These are phyloP conservation scores for Sericinus montela DNA, from an alignment of 2,888 invertebrate species.

Conservation along the genomic window DNA sequence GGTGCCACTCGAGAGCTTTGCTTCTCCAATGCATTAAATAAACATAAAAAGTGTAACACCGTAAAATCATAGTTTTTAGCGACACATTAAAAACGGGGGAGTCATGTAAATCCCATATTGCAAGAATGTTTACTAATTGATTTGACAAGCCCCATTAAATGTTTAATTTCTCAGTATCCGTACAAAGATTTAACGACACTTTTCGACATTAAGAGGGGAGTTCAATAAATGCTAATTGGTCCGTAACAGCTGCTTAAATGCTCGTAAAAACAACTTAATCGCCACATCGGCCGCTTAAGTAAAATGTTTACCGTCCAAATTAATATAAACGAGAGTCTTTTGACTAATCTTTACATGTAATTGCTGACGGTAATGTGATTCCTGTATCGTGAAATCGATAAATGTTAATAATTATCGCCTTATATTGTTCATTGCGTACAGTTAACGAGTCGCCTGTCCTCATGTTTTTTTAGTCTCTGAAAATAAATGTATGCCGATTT, in stretches of 20 bases:
- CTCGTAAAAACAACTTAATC: slow-evolving; percentile 47
- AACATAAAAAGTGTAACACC: too few relatives aligned
- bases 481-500: too few relatives aligned
- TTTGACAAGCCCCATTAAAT: background rate
- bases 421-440: too few relatives aligned
- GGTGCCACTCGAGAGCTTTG: too few relatives aligned
- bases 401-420: background rate
- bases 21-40: too few relatives aligned
- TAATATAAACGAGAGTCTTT: slow-evolving; percentile 22
- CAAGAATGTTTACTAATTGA: background rate
- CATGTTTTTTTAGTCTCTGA: too few relatives aligned
- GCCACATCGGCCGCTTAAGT: slow-evolving; percentile 35
- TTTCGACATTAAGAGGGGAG: slow-evolving; percentile 46
- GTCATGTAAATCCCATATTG: too few relatives aligned
- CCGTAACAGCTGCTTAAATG: slow-evolving; percentile 49
- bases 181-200: slow-evolving; percentile 26
- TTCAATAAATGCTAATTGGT: slow-evolving; percentile 55
- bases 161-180: background rate
- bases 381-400: slow-evolving; percentile 2
- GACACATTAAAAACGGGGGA: too few relatives aligned
- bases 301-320: slow-evolving; percentile 38
- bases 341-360: slow-evolving; percentile 11
- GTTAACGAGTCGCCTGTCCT: too few relatives aligned
- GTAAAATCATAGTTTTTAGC: too few relatives aligned
- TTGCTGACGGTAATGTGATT: slow-evolving; percentile 10